Evolutionary conservation across 2,797 vertebrate genomes (phyloP).

Genomic region (Enteromius afrohamiltoni): DNA sequence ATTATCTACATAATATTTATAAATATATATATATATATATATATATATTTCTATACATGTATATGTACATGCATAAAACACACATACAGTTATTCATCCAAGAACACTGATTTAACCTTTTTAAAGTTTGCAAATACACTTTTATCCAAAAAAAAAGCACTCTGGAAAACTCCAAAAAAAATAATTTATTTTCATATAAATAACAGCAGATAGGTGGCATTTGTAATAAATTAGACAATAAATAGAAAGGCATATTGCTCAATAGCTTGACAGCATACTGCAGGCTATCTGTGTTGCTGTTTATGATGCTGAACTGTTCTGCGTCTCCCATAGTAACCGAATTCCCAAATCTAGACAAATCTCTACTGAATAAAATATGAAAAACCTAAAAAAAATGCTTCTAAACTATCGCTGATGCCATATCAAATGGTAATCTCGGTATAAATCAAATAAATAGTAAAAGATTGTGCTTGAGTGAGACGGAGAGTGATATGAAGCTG

Average conservation of each 20-base stretch:
- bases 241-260: slow-evolving; percentile 36
- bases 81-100: not conserved
- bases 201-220: slow-evolving; percentile 15
- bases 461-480: slow-evolving; percentile 32
- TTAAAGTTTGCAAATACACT: not conserved
- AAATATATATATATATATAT: too few species aligned
- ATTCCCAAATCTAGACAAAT: slow-evolving; percentile 3
- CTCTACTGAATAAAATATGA: not conserved
- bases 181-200: slow-evolving; percentile 59
- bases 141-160: not conserved
- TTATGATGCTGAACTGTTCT: not conserved
- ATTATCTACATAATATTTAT: not conserved
- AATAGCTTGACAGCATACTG: not conserved
- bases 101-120: not conserved
- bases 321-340: not conserved
- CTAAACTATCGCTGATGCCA: slow-evolving; percentile 4
- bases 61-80: too few species aligned
- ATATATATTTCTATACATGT: too few species aligned
- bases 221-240: slow-evolving; percentile 49
- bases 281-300: not conserved
- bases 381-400: not conserved
- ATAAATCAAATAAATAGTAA: slow-evolving; percentile 16
- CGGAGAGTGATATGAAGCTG: not conserved
- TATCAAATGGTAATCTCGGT: slow-evolving; percentile 28
- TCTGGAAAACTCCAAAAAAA: slow-evolving; percentile 28